Conservation (phyloP, 2,888 invertebrate species). For the Lepidonotus clava region DNA sequence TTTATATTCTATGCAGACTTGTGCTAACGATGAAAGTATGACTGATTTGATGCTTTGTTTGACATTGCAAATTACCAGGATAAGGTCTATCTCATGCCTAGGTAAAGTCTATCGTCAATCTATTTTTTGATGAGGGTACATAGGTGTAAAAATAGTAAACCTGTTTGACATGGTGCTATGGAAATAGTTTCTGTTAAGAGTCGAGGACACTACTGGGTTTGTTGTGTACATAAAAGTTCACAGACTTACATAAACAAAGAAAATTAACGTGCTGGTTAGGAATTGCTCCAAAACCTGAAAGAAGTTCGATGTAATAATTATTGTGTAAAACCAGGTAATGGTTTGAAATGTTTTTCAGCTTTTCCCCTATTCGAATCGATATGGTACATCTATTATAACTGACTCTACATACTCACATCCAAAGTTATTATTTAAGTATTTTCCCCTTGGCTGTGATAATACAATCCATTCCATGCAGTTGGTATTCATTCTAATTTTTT, state of each 20-base stretch:
- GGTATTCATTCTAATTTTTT: background rate
- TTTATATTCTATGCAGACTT: slow-evolving; percentile 36
- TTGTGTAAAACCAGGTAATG: background rate
- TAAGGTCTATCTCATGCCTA: slow-evolving; percentile 33
- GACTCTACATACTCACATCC: no score
- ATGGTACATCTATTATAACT: no score
- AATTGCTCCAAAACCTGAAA: background rate
- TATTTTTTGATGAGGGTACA: slow-evolving; percentile 43
- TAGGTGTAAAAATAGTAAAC: slow-evolving; percentile 1
- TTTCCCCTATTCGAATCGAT: no score
- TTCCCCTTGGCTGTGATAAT: slow-evolving; percentile 22
- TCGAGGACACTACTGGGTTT: background rate
- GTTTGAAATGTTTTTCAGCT: no score
- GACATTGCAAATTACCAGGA: background rate
- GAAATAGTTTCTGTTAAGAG: slow-evolving; percentile 24
- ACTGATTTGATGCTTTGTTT: slow-evolving; percentile 13
- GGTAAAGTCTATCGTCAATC: slow-evolving; percentile 5
- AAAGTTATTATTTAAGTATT: background rate
- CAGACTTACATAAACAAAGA: background rate
- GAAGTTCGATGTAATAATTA: no score
- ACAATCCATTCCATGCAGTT: background rate
- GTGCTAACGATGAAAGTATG: background rate
- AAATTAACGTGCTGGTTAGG: background rate
- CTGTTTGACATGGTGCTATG: slow-evolving; percentile 39
- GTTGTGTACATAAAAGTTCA: slow-evolving; percentile 10